These are phyloP conservation scores for Ditylenchus dipsaci DNA, from an alignment of 1,140 invertebrate genomes.

Conservation along the genomic window DNA sequence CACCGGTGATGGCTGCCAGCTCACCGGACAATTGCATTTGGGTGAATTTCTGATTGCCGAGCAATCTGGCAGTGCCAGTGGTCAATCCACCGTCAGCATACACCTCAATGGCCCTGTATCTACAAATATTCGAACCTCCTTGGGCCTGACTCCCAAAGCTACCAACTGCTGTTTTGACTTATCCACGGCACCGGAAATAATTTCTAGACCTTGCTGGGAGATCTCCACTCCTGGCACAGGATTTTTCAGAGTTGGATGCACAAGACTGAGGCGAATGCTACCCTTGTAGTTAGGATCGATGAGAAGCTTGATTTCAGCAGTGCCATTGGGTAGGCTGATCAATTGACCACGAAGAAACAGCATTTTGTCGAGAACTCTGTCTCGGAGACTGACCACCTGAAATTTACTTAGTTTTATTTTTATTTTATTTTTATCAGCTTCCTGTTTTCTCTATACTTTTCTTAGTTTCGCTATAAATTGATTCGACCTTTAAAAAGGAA, in stretches of 20 bases:
- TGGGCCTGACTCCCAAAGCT: conserved; percentile 17
- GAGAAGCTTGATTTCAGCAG: conserved; percentile 15
- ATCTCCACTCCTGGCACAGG: conserved; percentile 1
- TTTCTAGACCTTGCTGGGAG: conserved; percentile 11
- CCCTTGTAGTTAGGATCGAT: neutral
- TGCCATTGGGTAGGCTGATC: conserved; percentile 13
- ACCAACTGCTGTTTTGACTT: conserved; percentile 9
- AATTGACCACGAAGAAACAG: conserved; percentile 2
- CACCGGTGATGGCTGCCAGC: neutral
- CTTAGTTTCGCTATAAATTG: too few relatives aligned
- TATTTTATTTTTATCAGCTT: too few relatives aligned
- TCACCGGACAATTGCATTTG: conserved; percentile 7
- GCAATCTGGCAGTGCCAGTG: conserved; percentile 8
- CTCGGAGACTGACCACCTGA: neutral
- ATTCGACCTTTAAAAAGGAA: neutral
- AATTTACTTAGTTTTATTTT: neutral
- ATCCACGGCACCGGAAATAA: conserved; percentile 6
- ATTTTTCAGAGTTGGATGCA: conserved; percentile 1
- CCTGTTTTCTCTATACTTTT: too few relatives aligned
- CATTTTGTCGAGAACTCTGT: neutral
- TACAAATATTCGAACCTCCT: conserved; percentile 6
- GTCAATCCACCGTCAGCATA: conserved; percentile 15
- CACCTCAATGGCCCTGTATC: conserved; percentile 25
- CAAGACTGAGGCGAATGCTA: neutral
- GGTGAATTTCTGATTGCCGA: conserved; percentile 6